These are phyloP conservation scores for Dufourea novaeangliae DNA, from an alignment of 1,140 invertebrate genomes.

Conservation along the genomic window DNA sequence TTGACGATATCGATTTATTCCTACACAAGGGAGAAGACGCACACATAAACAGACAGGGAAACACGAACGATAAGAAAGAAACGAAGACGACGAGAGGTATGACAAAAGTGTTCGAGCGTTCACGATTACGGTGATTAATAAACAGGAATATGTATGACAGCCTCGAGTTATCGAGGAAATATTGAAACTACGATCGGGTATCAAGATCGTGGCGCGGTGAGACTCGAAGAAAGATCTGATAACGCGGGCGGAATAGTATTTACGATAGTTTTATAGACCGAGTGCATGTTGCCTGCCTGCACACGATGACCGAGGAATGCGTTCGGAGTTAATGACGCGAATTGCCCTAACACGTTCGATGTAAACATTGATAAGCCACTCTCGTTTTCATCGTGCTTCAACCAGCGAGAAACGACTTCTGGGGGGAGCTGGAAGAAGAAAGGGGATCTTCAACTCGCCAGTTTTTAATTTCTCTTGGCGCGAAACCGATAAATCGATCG, in stretches of 20 bases:
- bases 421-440: no score
- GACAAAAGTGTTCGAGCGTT: conserved; percentile 19
- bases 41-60: no score
- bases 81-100: conserved; percentile 1
- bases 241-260: conserved; percentile 11
- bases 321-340: neutral
- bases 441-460: no score
- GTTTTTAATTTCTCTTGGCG: no score
- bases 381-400: neutral
- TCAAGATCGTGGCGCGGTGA: conserved; percentile 13
- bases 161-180: conserved; percentile 20
- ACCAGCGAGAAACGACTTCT: no score
- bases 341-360: neutral
- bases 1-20: no score
- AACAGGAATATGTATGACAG: conserved; percentile 26
- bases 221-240: conserved; percentile 26
- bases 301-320: neutral
- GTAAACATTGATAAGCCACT: neutral
- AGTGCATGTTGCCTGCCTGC: no score
- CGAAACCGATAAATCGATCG: no score
- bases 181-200: conserved; percentile 5
- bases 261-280: conserved; percentile 5
- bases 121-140: conserved; percentile 30
- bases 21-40: neutral
- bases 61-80: no score